Conservation (phyloP, 2,113 vertebrate genomes). For the Gopherus flavomarginatus region DNA sequence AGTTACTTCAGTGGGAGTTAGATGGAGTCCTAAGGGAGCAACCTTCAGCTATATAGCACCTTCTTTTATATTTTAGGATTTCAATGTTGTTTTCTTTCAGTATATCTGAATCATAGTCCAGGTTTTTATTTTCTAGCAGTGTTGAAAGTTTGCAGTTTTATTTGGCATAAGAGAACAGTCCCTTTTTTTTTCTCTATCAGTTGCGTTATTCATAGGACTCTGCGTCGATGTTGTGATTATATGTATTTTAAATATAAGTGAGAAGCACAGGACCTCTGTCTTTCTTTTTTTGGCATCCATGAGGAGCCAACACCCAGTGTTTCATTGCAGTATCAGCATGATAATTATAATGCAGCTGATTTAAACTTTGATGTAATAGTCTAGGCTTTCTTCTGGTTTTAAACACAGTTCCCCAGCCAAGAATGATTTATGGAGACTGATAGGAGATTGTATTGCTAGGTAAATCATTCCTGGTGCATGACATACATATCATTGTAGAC, state of each 20-base stretch:
- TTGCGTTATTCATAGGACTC: neutral
- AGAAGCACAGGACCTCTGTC: slow-evolving; percentile 66
- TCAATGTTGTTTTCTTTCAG: slow-evolving; percentile 7
- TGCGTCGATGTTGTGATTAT: slow-evolving; percentile 48
- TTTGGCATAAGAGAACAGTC: neutral
- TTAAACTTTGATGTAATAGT: slow-evolving; percentile 67
- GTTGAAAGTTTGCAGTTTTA: neutral
- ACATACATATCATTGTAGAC: neutral
- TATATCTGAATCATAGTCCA: neutral
- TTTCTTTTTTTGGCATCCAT: slow-evolving; percentile 58
- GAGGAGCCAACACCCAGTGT: slow-evolving; percentile 63
- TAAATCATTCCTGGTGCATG: slow-evolving; percentile 46
- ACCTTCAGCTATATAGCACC: neutral
- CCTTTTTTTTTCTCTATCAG: neutral
- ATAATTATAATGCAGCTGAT: slow-evolving; percentile 74
- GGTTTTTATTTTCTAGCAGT: neutral
- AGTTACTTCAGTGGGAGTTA: neutral
- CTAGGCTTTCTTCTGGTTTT: slow-evolving; percentile 53
- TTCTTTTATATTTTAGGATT: neutral
- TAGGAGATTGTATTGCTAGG: slow-evolving; percentile 55
- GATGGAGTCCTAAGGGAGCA: neutral
- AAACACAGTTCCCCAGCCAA: neutral
- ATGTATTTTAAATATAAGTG: slow-evolving; percentile 32
- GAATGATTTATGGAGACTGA: slow-evolving; percentile 37
- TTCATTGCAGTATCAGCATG: slow-evolving; percentile 61